A percentile compares a stretch with the other conserved stretches of the same genome.
Evolutionary conservation across 1,140 invertebrate species (phyloP).

Genomic region (Cherax quadricarinatus): DNA sequence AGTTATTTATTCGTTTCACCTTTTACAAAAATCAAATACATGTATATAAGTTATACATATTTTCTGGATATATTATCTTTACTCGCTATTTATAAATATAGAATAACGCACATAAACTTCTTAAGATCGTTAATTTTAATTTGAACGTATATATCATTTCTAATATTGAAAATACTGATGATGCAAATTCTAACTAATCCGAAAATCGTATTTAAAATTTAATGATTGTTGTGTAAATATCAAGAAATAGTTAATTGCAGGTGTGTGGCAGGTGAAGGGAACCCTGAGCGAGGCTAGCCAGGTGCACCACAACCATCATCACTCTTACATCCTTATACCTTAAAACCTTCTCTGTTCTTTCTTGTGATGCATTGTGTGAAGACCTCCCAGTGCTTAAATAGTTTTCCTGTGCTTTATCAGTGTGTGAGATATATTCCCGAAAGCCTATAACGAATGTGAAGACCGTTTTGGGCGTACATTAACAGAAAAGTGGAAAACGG

Average conservation of each 20-base stretch:
- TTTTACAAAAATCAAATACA: neutral
- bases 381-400: neutral
- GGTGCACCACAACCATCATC: conserved; percentile 19
- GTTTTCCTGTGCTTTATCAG: neutral
- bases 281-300: conserved; percentile 57
- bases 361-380: neutral
- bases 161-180: neutral
- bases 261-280: neutral
- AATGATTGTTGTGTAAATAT: too few relatives aligned
- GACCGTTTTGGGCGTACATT: neutral
- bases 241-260: too few relatives aligned
- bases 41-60: too few relatives aligned
- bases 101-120: neutral
- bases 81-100: neutral
- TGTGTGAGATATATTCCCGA: neutral
- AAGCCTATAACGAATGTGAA: neutral
- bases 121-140: neutral
- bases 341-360: neutral
- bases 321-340: neutral
- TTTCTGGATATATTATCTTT: neutral
- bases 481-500: neutral
- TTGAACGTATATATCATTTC: neutral
- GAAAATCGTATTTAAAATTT: neutral
- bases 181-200: neutral
- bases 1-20: neutral